phyloP scores from a whole-genome alignment of 2,797 vertebrate species.

The Enteromius paludinosus region DNA sequence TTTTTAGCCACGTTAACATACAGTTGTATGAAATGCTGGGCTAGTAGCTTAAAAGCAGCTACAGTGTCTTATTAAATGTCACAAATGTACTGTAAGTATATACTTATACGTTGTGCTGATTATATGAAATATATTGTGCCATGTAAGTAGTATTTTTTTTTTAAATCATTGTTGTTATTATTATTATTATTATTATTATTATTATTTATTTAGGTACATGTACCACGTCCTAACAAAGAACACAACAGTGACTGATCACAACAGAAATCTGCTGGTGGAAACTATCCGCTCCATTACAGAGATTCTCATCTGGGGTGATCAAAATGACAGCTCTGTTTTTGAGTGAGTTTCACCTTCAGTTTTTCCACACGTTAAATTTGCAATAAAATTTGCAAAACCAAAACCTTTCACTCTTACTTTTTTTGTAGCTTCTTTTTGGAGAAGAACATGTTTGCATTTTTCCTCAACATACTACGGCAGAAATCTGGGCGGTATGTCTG shows the following conservation, averaged over 20 bases:
- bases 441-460: constrained; percentile 99
- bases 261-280: constrained; percentile 95
- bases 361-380: background rate
- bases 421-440: constrained; percentile 93
- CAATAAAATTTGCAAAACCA: background rate
- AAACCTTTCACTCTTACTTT: background rate
- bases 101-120: background rate
- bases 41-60: background rate
- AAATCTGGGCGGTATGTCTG: constrained; percentile 98
- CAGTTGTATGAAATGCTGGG: background rate
- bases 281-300: constrained; percentile 99
- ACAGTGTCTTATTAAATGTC: background rate
- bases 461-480: constrained; percentile 97
- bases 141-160: background rate
- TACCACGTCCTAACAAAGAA: constrained; percentile 97
- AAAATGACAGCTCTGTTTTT: constrained; percentile 99
- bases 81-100: no score
- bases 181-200: background rate
- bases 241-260: constrained; percentile 95
- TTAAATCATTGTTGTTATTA: no score
- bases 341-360: constrained; percentile 83
- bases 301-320: constrained; percentile 98
- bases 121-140: background rate
- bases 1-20: background rate
- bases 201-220: constrained; percentile 83